Base-by-base conservation (phyloP, 2,113 vertebrate species). In the Oncorhynchus gorbuscha region DNA sequence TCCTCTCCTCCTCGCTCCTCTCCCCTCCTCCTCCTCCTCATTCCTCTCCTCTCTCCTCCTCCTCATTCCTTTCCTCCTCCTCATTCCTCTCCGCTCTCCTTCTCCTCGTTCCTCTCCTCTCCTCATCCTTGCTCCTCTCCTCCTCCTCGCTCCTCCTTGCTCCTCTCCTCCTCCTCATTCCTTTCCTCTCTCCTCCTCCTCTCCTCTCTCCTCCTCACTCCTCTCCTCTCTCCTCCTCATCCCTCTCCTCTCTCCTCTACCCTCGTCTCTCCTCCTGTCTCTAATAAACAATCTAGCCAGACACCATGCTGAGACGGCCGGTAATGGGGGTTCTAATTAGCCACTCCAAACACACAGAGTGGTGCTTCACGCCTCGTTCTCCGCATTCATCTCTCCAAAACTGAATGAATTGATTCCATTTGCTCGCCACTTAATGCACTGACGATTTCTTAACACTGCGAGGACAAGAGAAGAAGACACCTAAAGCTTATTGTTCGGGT, bases 391-490 rank as follows among this genome's bases (percentile, higher is more conserved):
- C 86, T 89, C 87, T 78, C 76, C 88, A 92, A 91, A 92, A 87
- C 88, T 89, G 88, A 83, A 92, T 90, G 88, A 92, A 92, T 90
- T 90, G 86, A 91, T 91, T 89, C 89, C 86, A 91, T 92, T 93
- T 91, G 88, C 84, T 85, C 26, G 74, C 87, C 87, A 89, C 88
- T 90, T 92, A 91, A 91, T 90, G 86, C 80, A 55, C 85, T 89
- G 88, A 90, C 90, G 90, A 89, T 92, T 90, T 93, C 91, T 91
- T 88, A 90, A 88, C 88, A 76, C 78, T 71, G 77, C 73, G 61
- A 75, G 76, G 49, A 16, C 49, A 51, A 16, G 16, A 51, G 13
- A 16, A 16, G 11, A 51, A 16, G 14, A 51, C 49, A 51, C 49
- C 49, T 14, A 51, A 51, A 51, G 49, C 49, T 51, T 12, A 13